phyloP scores from a whole-genome alignment of 1,140 invertebrate species.

The Camponotus pennsylvanicus region DNA sequence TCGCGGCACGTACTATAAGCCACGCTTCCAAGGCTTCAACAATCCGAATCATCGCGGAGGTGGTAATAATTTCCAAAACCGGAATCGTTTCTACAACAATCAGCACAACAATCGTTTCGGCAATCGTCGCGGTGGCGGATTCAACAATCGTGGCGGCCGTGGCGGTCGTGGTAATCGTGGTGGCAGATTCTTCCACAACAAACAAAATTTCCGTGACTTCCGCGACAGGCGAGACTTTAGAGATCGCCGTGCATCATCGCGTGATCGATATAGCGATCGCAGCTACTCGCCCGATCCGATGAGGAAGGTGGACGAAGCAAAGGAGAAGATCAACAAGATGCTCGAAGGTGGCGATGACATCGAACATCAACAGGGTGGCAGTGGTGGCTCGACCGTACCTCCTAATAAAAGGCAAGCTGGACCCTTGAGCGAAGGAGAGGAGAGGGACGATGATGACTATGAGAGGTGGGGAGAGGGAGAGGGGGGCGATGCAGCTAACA shows the following conservation, averaged over 20 bases:
- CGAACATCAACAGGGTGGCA: conserved; percentile 66
- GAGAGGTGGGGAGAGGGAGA: conserved; percentile 82
- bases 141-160: conserved; percentile 79
- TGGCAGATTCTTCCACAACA: conserved; percentile 87
- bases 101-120: conserved; percentile 81
- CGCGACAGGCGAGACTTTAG: conserved; percentile 87
- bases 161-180: conserved; percentile 86
- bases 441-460: conserved; percentile 89
- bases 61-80: conserved; percentile 82
- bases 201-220: conserved; percentile 89
- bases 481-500: conserved; percentile 73
- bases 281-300: conserved; percentile 88
- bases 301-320: conserved; percentile 88
- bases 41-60: conserved; percentile 84
- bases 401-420: conserved; percentile 87
- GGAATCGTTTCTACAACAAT: conserved; percentile 84
- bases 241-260: conserved; percentile 79
- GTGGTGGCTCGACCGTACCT: conserved; percentile 64
- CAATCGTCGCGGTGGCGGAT: conserved; percentile 80
- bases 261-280: conserved; percentile 86
- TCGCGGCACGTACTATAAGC: conserved; percentile 92
- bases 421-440: conserved; percentile 91
- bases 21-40: conserved; percentile 89
- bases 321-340: conserved; percentile 89
- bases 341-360: conserved; percentile 85